Evolutionary conservation across 2,113 vertebrate species (phyloP).

Genomic region (Rhynchomys soricoides): DNA sequence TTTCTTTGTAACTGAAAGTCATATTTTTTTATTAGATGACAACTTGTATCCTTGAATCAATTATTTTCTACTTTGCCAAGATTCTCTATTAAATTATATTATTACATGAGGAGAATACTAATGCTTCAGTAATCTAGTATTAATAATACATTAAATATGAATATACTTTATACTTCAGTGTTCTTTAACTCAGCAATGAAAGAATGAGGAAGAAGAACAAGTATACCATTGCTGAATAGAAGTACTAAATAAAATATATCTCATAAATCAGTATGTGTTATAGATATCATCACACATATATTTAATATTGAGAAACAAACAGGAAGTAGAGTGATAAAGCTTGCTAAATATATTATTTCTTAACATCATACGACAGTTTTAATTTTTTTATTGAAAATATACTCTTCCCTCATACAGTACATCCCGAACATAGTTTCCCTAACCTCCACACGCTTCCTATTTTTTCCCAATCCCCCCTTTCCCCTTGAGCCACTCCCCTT

Average conservation of each 20-base stretch:
- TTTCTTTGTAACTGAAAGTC: constrained; percentile 19
- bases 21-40: constrained; percentile 21
- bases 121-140: neutral
- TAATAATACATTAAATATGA: constrained; percentile 18
- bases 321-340: neutral
- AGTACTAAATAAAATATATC: neutral
- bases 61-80: neutral
- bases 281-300: neutral
- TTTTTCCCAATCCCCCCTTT: too few species aligned
- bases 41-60: neutral
- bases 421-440: too few species aligned
- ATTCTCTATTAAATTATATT: constrained; percentile 16
- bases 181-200: constrained; percentile 27
- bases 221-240: neutral
- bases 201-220: neutral
- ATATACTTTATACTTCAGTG: neutral
- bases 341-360: neutral
- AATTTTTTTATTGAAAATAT: neutral
- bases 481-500: too few species aligned
- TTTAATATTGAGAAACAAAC: neutral
- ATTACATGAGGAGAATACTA: neutral
- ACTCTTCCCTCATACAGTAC: neutral
- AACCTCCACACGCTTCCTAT: too few species aligned
- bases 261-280: neutral
- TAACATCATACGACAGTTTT: neutral